A percentile compares a stretch with the other conserved stretches of the same genome.
Evolutionary conservation across 2,113 vertebrate species (phyloP).

Genomic region (Psittacula cyanocephala): DNA sequence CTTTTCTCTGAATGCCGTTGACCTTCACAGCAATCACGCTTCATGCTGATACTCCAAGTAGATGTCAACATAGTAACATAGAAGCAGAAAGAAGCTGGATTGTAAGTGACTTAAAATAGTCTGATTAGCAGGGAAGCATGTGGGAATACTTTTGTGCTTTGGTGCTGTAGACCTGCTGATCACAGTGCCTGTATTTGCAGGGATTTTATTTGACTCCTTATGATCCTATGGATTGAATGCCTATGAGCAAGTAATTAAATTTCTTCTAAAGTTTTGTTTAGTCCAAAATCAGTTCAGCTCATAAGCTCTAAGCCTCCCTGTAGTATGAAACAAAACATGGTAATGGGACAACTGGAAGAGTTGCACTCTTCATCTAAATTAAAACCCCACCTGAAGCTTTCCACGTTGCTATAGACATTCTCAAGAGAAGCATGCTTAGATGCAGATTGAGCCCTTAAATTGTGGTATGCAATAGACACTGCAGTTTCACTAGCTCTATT

Average conservation of each 20-base stretch:
- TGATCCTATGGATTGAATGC: background rate
- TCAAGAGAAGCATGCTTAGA: background rate
- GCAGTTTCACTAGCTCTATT: background rate
- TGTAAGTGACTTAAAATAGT: background rate
- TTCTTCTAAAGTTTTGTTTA: background rate
- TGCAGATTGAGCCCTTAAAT: background rate
- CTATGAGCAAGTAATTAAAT: background rate
- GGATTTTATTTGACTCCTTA: background rate
- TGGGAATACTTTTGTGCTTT: background rate
- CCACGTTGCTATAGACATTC: background rate
- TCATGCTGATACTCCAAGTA: background rate
- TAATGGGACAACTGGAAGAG: background rate
- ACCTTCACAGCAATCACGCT: background rate
- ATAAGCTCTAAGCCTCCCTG: background rate
- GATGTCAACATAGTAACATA: background rate
- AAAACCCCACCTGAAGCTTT: background rate
- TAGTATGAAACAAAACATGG: background rate
- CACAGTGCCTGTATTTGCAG: background rate
- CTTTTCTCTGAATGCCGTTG: background rate
- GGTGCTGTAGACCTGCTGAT: background rate
- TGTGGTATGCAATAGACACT: fast-evolving
- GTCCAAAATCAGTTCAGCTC: background rate
- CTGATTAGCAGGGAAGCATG: background rate
- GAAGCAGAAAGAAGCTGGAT: background rate
- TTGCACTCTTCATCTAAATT: background rate